A percentile compares a stretch with the other conserved stretches of the same genome.
phyloP scores from a whole-genome alignment of 2,888 invertebrate genomes.

The Conistra vaccinii region DNA sequence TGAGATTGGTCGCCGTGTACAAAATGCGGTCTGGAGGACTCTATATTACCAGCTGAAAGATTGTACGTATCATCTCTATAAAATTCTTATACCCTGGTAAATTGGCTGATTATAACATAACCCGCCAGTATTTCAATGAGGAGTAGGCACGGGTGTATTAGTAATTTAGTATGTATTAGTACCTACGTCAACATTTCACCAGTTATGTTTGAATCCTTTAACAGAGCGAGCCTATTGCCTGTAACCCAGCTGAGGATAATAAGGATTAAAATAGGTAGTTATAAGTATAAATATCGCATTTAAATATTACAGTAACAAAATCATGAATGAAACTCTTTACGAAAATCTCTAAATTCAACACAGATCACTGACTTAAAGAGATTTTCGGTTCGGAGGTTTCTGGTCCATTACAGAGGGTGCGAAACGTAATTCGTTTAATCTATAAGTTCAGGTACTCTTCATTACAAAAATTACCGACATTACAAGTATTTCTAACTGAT shows the following conservation, averaged over 20 bases:
- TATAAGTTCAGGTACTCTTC: slow-evolving; percentile 30
- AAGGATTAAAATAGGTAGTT: not conserved
- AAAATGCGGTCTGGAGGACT: too few species aligned
- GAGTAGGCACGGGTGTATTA: too few species aligned
- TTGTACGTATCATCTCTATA: slow-evolving; percentile 10
- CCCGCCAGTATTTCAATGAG: too few species aligned
- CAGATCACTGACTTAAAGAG: too few species aligned
- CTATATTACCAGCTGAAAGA: slow-evolving; percentile 25
- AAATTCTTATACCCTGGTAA: slow-evolving; percentile 13
- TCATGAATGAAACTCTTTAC: not conserved
- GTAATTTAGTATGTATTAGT: too few species aligned
- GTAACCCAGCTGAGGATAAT: not conserved
- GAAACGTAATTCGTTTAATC: slow-evolving; percentile 12
- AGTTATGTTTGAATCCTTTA: too few species aligned
- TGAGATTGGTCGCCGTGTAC: too few species aligned
- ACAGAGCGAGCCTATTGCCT: not conserved
- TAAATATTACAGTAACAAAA: not conserved
- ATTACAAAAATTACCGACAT: slow-evolving; percentile 43
- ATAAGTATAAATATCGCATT: not conserved
- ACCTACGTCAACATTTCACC: too few species aligned
- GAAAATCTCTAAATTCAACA: slow-evolving; percentile 1
- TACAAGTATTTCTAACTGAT: slow-evolving; percentile 39
- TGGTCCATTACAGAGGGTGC: slow-evolving; percentile 7
- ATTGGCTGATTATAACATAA: not conserved
- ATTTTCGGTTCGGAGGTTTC: too few species aligned